Conservation (phyloP, 2,888 invertebrate species). For the Dryocosmus kuriphilus region DNA sequence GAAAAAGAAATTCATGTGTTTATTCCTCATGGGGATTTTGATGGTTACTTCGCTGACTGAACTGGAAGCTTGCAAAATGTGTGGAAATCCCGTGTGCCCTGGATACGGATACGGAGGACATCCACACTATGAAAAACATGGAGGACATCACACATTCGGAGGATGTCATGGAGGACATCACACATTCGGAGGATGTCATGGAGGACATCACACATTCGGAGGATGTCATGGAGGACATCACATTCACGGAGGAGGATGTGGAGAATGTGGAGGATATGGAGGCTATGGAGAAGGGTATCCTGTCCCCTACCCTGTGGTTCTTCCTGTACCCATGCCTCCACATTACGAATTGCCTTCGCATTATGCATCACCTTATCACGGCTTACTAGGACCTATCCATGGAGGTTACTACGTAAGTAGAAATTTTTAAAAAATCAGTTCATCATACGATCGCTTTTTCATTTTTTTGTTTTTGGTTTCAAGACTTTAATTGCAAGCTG, state of each 20-base stretch:
- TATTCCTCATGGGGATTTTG: conserved; percentile 39
- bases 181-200: not conserved
- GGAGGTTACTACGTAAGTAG: not conserved
- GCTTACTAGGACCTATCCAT: not conserved
- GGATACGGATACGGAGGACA: not conserved
- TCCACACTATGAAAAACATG: not conserved
- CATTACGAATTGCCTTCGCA: not conserved
- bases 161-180: not conserved
- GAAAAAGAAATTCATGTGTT: not conserved
- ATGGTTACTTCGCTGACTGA: conserved; percentile 40
- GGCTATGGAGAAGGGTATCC: not conserved
- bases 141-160: not conserved
- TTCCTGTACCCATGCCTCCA: not conserved
- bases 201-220: not conserved
- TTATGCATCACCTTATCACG: not conserved
- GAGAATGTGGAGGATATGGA: not conserved
- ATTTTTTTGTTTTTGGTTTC: too few relatives aligned
- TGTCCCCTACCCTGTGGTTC: not conserved
- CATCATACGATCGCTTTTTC: not conserved
- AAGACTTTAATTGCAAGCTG: too few relatives aligned
- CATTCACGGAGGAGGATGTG: not conserved
- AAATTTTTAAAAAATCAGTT: not conserved
- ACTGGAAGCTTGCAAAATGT: conserved; percentile 50
- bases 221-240: too few relatives aligned
- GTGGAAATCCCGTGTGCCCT: conserved; percentile 34